A percentile compares a stretch with the other conserved stretches of the same genome.
phyloP scores from a whole-genome alignment of 2,888 invertebrate genomes.

The Agrilus cyanescens region DNA sequence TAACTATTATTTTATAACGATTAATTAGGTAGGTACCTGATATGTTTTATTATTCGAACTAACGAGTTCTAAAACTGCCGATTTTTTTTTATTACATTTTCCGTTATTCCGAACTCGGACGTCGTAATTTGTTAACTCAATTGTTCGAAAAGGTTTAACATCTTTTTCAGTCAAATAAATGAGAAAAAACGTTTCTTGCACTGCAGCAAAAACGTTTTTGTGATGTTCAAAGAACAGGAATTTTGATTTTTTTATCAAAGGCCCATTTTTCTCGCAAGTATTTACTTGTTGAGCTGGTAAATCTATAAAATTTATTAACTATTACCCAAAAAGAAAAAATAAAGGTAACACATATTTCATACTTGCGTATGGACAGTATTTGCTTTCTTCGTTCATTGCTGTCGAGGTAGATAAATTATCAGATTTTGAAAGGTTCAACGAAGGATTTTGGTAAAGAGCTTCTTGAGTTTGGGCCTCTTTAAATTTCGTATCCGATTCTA shows the following conservation, averaged over 20 bases:
- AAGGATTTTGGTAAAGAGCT: too few species aligned
- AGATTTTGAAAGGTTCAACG: too few species aligned
- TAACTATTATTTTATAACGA: not conserved
- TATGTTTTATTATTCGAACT: conserved; percentile 3
- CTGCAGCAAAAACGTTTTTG: conserved; percentile 9
- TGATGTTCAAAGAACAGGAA: conserved; percentile 10
- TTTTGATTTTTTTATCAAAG: conserved; percentile 8
- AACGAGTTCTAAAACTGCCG: conserved; percentile 9
- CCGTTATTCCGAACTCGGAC: conserved; percentile 5
- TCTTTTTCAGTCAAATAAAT: conserved; percentile 11
- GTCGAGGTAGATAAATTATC: too few species aligned
- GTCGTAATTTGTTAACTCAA: conserved; percentile 12
- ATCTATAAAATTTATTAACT: conserved; percentile 4
- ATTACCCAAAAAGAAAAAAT: too few species aligned
- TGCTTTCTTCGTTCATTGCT: too few species aligned
- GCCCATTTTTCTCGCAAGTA: conserved; percentile 6
- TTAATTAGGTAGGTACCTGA: conserved; percentile 4
- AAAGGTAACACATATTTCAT: too few species aligned
- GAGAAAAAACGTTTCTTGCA: conserved; percentile 8
- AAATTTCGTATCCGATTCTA: too few species aligned
- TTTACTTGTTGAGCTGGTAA: conserved; percentile 7
- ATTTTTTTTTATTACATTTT: conserved; percentile 8
- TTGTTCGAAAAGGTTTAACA: conserved; percentile 10
- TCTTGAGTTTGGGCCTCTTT: too few species aligned
- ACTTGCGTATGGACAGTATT: too few species aligned